phyloP scores from a whole-genome alignment of 2,113 vertebrate genomes.

The Apteryx owenii region DNA sequence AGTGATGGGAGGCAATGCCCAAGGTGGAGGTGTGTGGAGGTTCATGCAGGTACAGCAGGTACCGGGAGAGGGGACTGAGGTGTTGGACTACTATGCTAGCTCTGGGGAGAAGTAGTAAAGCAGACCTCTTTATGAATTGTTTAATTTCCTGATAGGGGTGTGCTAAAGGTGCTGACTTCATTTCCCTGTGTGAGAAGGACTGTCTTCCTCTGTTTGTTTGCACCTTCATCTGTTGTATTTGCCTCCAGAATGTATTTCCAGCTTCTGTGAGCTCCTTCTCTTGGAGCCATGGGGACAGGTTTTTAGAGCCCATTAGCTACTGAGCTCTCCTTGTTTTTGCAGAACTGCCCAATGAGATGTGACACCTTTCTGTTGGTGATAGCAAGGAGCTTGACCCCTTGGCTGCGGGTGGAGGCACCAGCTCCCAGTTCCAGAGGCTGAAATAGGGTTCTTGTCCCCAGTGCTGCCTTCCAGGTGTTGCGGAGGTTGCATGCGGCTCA shows the following conservation, averaged over 20 bases:
- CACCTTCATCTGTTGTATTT: neutral
- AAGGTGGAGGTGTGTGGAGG: neutral
- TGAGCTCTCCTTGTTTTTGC: neutral
- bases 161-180: neutral
- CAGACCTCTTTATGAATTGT: neutral
- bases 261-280: neutral
- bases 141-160: neutral
- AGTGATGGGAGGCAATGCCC: neutral
- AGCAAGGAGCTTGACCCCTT: neutral
- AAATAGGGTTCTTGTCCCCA: neutral
- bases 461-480: neutral
- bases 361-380: neutral
- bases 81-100: neutral
- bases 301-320: neutral
- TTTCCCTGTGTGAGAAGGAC: neutral
- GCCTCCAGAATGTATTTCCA: neutral
- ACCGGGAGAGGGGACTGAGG: neutral
- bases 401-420: neutral
- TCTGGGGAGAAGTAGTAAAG: neutral
- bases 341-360: neutral
- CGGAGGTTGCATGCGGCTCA: accelerated
- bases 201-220: neutral
- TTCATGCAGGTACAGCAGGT: neutral
- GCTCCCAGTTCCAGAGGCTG: neutral
- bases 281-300: neutral